Conservation (phyloP, 2,113 vertebrate genomes). For the Lophotis ruficrista region DNA sequence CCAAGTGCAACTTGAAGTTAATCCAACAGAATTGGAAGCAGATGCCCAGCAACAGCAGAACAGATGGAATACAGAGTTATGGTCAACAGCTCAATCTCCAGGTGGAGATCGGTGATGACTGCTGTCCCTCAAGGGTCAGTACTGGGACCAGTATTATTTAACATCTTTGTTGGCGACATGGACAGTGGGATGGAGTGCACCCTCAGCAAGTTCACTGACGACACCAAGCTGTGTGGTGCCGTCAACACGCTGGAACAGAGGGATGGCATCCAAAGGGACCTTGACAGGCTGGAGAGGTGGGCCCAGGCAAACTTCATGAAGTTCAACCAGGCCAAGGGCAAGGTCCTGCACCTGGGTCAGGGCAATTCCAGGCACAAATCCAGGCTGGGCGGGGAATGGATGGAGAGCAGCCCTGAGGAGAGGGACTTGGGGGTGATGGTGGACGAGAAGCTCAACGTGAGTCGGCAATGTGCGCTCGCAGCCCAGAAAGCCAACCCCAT, state of each 20-base stretch:
- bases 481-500: neutral
- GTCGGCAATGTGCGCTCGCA: fast-evolving
- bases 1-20: neutral
- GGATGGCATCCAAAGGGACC: neutral
- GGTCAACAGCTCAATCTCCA: fast-evolving
- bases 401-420: neutral
- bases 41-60: neutral
- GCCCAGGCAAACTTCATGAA: fast-evolving
- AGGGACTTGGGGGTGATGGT: too few relatives aligned
- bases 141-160: neutral
- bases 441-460: neutral
- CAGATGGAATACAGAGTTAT: neutral
- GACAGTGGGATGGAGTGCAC: fast-evolving
- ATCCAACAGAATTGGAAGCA: neutral
- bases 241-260: too few relatives aligned
- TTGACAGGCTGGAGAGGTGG: too few relatives aligned
- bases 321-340: neutral
- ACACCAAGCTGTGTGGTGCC: neutral
- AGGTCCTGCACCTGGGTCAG: fast-evolving
- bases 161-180: neutral
- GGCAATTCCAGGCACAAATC: neutral
- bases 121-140: neutral
- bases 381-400: fast-evolving
- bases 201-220: fast-evolving
- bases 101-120: neutral